These are phyloP conservation scores for Apeltes quadracus DNA, from an alignment of 2,113 vertebrate genomes.

Conservation along the genomic window DNA sequence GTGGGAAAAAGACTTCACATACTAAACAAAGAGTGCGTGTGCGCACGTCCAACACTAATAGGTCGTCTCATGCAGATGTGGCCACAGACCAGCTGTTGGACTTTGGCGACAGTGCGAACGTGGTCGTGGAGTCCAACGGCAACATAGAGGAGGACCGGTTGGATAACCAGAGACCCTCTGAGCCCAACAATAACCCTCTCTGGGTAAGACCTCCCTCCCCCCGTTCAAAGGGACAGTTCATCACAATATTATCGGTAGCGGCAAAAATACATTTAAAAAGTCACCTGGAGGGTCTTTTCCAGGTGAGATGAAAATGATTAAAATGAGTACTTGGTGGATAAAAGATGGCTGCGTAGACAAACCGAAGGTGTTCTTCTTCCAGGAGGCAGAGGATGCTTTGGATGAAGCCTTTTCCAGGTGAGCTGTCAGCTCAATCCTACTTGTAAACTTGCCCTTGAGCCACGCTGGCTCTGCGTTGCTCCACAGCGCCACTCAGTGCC, in stretches of 20 bases:
- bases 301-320: too few relatives aligned
- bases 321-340: too few relatives aligned
- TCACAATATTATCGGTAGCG: background rate
- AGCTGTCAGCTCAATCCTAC: constrained; percentile 26
- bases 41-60: background rate
- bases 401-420: constrained; percentile 97
- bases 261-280: too few relatives aligned
- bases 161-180: constrained; percentile 64
- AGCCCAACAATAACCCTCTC: constrained; percentile 78
- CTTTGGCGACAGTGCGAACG: constrained; percentile 79
- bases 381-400: constrained; percentile 90
- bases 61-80: constrained; percentile 69
- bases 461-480: background rate
- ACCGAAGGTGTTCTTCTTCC: constrained; percentile 17
- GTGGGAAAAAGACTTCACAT: constrained; percentile 60
- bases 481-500: constrained; percentile 29
- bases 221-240: too few relatives aligned
- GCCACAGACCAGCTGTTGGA: constrained; percentile 86
- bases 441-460: constrained; percentile 13
- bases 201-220: constrained; percentile 80
- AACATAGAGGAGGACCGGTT: constrained; percentile 51
- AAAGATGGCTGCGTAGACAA: too few relatives aligned
- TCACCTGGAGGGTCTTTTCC: too few relatives aligned
- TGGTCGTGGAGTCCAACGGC: constrained; percentile 67
- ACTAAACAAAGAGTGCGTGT: background rate